A percentile compares a stretch with the other conserved stretches of the same genome.
These are phyloP conservation scores for Drosophila suboccidentalis DNA, from an alignment of 2,888 invertebrate species.

Conservation along the genomic window DNA sequence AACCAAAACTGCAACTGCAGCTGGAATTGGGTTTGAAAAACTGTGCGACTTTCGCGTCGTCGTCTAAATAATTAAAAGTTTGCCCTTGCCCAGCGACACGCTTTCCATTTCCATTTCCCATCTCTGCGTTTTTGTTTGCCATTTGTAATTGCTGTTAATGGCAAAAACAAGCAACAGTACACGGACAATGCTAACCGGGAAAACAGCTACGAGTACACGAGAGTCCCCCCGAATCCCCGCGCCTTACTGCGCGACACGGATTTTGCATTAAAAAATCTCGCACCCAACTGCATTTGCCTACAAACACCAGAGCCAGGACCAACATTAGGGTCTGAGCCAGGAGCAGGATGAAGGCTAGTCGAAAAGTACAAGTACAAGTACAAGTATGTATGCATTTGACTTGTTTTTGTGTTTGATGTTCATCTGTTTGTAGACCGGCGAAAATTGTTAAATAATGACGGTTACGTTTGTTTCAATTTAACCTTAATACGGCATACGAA, in stretches of 20 bases:
- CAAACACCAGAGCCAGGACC: not conserved
- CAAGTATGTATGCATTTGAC: conserved; percentile 8
- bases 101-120: conserved; percentile 16
- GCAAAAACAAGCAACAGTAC: conserved; percentile 61
- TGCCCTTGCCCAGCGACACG: conserved; percentile 44
- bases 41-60: conserved; percentile 52
- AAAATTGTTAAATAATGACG: conserved; percentile 68
- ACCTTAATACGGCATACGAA: conserved; percentile 7
- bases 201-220: conserved; percentile 25
- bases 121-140: conserved; percentile 61
- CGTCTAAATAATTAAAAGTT: conserved; percentile 77
- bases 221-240: not conserved
- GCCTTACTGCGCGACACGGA: conserved; percentile 54
- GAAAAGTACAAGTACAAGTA: conserved; percentile 19
- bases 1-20: conserved; percentile 41
- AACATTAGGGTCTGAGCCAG: not conserved
- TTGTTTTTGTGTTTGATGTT: conserved; percentile 22
- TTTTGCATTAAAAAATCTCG: conserved; percentile 73
- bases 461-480: conserved; percentile 58
- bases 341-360: conserved; percentile 12
- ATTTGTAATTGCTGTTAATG: conserved; percentile 74
- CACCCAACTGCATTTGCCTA: conserved; percentile 29
- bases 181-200: conserved; percentile 25
- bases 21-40: conserved; percentile 42
- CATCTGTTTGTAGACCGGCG: conserved; percentile 6